Evolutionary conservation across 2,797 vertebrate species (phyloP).

Genomic region (Acanthopagrus latus): DNA sequence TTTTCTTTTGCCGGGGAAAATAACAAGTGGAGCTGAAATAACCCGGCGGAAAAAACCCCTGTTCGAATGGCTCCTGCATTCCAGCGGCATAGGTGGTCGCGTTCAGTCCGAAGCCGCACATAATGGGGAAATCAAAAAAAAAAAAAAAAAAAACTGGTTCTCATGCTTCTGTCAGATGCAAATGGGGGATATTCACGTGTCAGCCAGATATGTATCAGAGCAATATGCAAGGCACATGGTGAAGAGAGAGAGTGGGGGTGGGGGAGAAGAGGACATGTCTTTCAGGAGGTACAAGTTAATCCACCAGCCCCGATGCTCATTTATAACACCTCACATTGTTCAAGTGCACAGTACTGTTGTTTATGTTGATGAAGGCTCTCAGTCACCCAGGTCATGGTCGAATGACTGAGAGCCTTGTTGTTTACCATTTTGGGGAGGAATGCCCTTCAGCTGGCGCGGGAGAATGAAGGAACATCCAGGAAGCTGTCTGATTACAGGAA

Average conservation of each 20-base stretch:
- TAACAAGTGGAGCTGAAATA: slow-evolving; percentile 67
- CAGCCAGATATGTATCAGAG: slow-evolving; percentile 8
- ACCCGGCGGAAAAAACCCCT: slow-evolving; percentile 44
- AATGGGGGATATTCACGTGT: neutral
- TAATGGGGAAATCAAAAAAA: slow-evolving; percentile 23
- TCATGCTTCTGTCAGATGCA: slow-evolving; percentile 18
- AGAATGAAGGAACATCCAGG: too few relatives aligned
- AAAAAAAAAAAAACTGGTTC: slow-evolving; percentile 29
- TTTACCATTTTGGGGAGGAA: too few relatives aligned
- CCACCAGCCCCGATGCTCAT: too few relatives aligned
- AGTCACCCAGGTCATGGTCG: too few relatives aligned
- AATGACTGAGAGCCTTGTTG: too few relatives aligned
- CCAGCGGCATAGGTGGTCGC: slow-evolving; percentile 68
- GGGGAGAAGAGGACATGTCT: neutral
- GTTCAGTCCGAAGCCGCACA: slow-evolving; percentile 20
- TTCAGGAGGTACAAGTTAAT: neutral
- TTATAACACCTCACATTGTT: too few relatives aligned
- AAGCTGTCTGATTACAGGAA: too few relatives aligned
- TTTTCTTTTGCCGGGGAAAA: slow-evolving; percentile 63
- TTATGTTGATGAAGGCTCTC: too few relatives aligned
- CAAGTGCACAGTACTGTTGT: too few relatives aligned
- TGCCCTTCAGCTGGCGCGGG: too few relatives aligned
- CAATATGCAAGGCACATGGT: neutral
- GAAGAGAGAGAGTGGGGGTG: neutral
- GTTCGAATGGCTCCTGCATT: slow-evolving; percentile 66